These are phyloP conservation scores for Phoxinus dragarum DNA, from an alignment of 2,797 vertebrate species.

Conservation along the genomic window DNA sequence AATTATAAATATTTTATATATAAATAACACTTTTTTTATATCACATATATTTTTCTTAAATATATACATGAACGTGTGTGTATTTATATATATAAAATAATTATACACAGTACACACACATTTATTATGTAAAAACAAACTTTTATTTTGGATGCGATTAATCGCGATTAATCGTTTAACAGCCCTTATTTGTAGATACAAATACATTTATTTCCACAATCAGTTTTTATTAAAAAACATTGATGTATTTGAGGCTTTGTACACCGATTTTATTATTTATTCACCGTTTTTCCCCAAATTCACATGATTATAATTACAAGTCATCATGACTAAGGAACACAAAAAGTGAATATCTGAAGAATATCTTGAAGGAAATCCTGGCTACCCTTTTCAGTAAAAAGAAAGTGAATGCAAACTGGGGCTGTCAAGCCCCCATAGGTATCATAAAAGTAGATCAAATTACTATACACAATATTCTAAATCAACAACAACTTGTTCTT, in stretches of 20 bases:
- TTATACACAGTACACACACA: too few species aligned
- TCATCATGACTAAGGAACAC: not conserved
- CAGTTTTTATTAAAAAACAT: not conserved
- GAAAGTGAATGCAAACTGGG: not conserved
- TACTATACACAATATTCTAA: not conserved
- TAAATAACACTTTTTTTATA: too few species aligned
- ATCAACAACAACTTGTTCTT: not conserved
- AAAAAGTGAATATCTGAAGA: not conserved
- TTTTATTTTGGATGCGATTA: too few species aligned
- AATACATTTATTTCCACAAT: not conserved
- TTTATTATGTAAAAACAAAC: too few species aligned
- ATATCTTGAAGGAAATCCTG: not conserved
- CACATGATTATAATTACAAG: not conserved
- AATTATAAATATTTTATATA: too few species aligned
- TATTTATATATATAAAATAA: too few species aligned
- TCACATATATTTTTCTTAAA: too few species aligned
- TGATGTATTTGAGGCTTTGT: not conserved
- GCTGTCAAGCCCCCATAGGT: not conserved
- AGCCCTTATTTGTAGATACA: not conserved
- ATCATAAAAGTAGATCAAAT: not conserved
- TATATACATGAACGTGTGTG: too few species aligned
- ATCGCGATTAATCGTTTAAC: too few species aligned
- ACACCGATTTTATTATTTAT: not conserved
- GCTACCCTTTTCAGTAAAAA: not conserved
- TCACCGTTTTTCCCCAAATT: not conserved